Percentiles rank a stretch among this genome's conserved stretches.
These are phyloP conservation scores for Lophius piscatorius DNA, from an alignment of 2,113 vertebrate genomes.

Conservation along the genomic window DNA sequence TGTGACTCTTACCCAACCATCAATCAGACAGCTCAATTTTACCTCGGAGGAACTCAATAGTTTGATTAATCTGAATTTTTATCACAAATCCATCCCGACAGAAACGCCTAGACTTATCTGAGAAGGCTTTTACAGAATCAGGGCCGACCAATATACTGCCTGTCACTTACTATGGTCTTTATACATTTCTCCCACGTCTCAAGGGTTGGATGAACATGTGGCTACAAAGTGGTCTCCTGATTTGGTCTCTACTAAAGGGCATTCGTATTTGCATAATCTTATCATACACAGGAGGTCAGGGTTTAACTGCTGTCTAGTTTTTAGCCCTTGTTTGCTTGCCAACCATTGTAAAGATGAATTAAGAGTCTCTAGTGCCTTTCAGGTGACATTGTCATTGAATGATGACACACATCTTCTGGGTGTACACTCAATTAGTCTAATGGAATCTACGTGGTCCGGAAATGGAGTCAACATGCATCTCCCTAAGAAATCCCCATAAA, in stretches of 20 bases:
- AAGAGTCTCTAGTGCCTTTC: not conserved
- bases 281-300: not conserved
- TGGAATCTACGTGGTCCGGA: not conserved
- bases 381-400: slow-evolving; percentile 3
- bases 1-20: too few relatives aligned
- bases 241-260: not conserved
- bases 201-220: not conserved
- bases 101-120: not conserved
- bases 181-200: not conserved
- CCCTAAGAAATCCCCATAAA: not conserved
- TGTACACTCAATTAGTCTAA: slow-evolving; percentile 4
- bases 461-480: not conserved
- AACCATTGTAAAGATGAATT: not conserved
- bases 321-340: not conserved
- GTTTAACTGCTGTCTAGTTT: not conserved
- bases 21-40: too few relatives aligned
- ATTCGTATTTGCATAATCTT: not conserved
- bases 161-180: not conserved
- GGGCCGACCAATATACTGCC: not conserved
- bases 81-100: too few relatives aligned
- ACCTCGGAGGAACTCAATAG: too few relatives aligned
- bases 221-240: not conserved
- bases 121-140: not conserved
- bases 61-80: too few relatives aligned
- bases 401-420: not conserved